These are phyloP conservation scores for Rachycentron canadum DNA, from an alignment of 2,797 vertebrate genomes.

Conservation along the genomic window DNA sequence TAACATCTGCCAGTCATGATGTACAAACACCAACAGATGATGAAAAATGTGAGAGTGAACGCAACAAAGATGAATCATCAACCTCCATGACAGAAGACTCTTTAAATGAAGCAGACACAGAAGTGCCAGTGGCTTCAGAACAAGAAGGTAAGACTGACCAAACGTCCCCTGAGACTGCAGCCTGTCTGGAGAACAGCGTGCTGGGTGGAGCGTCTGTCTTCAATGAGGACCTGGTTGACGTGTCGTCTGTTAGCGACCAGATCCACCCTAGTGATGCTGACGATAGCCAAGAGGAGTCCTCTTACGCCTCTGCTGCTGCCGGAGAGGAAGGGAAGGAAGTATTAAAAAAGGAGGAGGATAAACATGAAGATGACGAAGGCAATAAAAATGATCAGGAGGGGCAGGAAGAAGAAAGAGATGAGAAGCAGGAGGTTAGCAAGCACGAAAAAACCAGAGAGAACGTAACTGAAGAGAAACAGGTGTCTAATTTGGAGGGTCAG, in stretches of 20 bases:
- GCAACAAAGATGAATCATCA: constrained; percentile 48
- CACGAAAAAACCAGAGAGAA: constrained; percentile 35
- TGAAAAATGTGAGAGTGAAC: constrained; percentile 46
- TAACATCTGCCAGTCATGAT: constrained; percentile 30
- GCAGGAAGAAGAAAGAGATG: constrained; percentile 33
- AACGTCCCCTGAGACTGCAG: constrained; percentile 58
- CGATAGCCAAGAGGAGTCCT: constrained; percentile 71
- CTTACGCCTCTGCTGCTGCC: constrained; percentile 63
- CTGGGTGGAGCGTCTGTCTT: constrained; percentile 68
- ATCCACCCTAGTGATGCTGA: constrained; percentile 51
- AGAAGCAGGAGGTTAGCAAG: constrained; percentile 25
- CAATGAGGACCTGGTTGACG: constrained; percentile 71
- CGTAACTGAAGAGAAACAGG: constrained; percentile 42
- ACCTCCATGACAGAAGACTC: constrained; percentile 56
- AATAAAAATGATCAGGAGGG: constrained; percentile 27
- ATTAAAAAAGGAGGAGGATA: constrained; percentile 31
- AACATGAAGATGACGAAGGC: constrained; percentile 36
- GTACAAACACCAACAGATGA: constrained; percentile 38
- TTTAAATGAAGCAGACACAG: constrained; percentile 51
- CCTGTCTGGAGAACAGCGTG: constrained; percentile 62
- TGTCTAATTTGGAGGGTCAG: constrained; percentile 29
- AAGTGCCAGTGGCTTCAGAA: constrained; percentile 36
- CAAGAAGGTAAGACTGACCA: constrained; percentile 55
- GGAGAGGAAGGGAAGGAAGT: constrained; percentile 44
- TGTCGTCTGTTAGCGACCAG: constrained; percentile 68